Base-by-base conservation (phyloP, 92 coral and sea anemone species). In the Epizoanthus rinbou region DNA sequence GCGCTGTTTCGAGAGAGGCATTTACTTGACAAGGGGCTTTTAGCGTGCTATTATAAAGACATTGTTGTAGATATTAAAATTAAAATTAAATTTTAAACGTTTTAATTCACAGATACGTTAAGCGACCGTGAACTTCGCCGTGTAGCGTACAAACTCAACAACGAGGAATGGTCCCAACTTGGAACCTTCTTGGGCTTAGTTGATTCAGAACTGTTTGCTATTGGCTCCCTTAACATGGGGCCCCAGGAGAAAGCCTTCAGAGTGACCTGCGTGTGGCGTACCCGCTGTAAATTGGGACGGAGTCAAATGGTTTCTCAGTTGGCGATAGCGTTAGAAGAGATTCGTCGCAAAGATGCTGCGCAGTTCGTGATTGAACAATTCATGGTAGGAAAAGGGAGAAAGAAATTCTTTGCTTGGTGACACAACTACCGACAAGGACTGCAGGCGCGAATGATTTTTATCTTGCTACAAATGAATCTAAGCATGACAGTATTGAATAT, bases 71-170 rank as follows among this genome's bases (percentile, higher is more conserved):
- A 37, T 37, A 37, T 37, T 37, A 37, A 37, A 3, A 37, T 37
- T 37, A 28, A 28, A 28, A 28, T 28, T 28, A 28, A 3, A 37
- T 37, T 37, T 37, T 37, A 37, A 37, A 37, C 14, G 14, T 31
- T 23, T 73, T 15, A 31, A 14, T n/a, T 70, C 18, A 25, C 87
- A 92, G 97, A 92, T 70, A 80, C 86, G 37, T 73, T 97, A 50
- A 94, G 94, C 69, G 99, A 97, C 71, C 94, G 99, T 18, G 99
- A 97, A 53, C 95, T 97, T n/a, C 93, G 99, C 31, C 99, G 99
- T 28, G 92, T 97, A 52, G 97, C 97, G 8, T 94, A 90, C 89
- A 97, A 94, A 89, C 91, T 97, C 8, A 94, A 90, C 79, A 94
- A 86, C 17, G 99, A 97, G 67, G 98, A 97, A 68, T 97, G 99